These are phyloP conservation scores for Scaptomyza reducta DNA, from an alignment of 2,888 invertebrate species.

Conservation along the genomic window DNA sequence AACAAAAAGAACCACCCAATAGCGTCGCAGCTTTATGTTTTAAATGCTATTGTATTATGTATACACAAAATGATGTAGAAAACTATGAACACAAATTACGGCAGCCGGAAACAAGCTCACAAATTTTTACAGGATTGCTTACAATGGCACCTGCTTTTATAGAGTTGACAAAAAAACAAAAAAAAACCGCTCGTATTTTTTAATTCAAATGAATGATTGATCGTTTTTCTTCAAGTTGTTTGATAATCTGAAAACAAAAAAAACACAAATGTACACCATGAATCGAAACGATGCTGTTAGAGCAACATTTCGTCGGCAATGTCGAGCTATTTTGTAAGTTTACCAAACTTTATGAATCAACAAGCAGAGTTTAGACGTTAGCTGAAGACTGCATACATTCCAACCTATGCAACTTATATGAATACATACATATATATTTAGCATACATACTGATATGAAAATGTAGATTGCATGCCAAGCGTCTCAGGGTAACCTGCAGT, in stretches of 20 bases:
- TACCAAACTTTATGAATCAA: conserved; percentile 33
- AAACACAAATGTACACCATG: conserved; percentile 8
- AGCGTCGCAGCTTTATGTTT: conserved; percentile 67
- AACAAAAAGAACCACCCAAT: conserved; percentile 56
- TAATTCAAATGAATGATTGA: conserved; percentile 29
- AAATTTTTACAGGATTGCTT: conserved; percentile 50
- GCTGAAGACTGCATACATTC: conserved; percentile 19
- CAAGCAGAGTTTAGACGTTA: conserved; percentile 15
- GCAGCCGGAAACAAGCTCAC: conserved; percentile 27
- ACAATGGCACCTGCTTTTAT: conserved; percentile 44
- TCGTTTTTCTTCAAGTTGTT: conserved; percentile 18
- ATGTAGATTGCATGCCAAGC: conserved; percentile 12
- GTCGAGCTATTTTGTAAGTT: conserved; percentile 46
- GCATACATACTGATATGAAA: conserved; percentile 12
- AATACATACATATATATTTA: not conserved
- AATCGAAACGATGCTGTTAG: conserved; percentile 33
- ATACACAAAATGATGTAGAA: conserved; percentile 37
- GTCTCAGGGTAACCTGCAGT: conserved; percentile 38
- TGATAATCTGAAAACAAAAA: conserved; percentile 12
- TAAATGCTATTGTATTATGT: conserved; percentile 49
- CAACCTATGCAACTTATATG: conserved; percentile 2
- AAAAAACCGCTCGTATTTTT: conserved; percentile 25
- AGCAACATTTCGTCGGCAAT: conserved; percentile 25
- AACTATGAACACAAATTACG: conserved; percentile 26
- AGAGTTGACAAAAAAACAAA: conserved; percentile 26